Conservation (phyloP, 2,113 vertebrate genomes). For the Microtus richardsoni region DNA sequence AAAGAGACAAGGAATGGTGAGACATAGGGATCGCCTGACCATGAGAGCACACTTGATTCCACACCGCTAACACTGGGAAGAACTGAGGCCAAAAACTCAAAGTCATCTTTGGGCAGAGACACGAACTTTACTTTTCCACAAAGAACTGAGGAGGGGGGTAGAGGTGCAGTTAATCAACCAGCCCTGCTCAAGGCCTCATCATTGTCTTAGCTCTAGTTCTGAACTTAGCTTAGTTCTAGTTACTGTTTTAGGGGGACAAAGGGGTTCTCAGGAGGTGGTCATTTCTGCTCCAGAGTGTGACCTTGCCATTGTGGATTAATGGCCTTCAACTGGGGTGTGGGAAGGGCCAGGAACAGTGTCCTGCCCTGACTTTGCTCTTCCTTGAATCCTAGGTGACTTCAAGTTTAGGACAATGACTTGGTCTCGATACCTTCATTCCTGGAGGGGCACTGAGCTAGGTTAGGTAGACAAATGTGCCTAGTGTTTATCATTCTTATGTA, state of each 20-base stretch:
- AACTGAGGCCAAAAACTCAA: not conserved
- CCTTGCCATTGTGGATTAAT: no score
- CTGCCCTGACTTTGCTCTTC: not conserved
- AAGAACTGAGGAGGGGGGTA: not conserved
- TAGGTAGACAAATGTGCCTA: not conserved
- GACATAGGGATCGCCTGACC: fast-evolving
- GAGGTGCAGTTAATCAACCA: not conserved
- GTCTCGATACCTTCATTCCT: not conserved
- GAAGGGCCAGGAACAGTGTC: not conserved
- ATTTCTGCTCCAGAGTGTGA: not conserved
- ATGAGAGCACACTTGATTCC: not conserved
- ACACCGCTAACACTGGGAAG: not conserved
- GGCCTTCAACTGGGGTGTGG: not conserved
- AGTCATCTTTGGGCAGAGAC: not conserved
- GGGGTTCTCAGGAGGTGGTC: not conserved
- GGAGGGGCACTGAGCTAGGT: not conserved
- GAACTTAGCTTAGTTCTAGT: no score
- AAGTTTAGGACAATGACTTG: not conserved
- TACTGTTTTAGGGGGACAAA: not conserved
- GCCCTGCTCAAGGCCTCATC: not conserved
- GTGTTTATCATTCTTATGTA: not conserved
- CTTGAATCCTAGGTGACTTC: not conserved
- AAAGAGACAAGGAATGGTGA: not conserved
- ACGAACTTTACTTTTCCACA: not conserved
- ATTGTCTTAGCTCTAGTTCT: not conserved